phyloP scores from a whole-genome alignment of 2,888 invertebrate genomes.

The Muschampia plurimacula region DNA sequence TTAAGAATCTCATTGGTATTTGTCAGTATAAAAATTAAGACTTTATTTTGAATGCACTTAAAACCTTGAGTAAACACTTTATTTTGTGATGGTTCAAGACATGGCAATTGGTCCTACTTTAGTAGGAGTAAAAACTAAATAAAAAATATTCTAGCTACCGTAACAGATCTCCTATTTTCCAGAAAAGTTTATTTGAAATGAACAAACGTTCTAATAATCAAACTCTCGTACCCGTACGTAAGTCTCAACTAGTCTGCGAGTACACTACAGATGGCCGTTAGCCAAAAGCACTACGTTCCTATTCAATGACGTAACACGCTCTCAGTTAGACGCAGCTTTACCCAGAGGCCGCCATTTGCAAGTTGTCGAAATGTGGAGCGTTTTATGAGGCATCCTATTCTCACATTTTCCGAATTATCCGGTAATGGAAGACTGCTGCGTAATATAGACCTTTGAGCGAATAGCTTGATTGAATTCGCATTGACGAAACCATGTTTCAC shows the following conservation, averaged over 20 bases:
- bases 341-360: constrained; percentile 48
- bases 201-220: neutral
- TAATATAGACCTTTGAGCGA: constrained; percentile 18
- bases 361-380: constrained; percentile 49
- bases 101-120: neutral
- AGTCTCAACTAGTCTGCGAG: constrained; percentile 7
- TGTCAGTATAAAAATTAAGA: neutral
- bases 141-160: neutral
- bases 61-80: neutral
- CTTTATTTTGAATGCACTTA: neutral
- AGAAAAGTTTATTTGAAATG: neutral
- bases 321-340: constrained; percentile 17
- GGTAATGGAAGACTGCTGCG: constrained; percentile 38
- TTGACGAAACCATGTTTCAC: constrained; percentile 17
- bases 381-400: constrained; percentile 44
- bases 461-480: constrained; percentile 27
- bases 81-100: neutral
- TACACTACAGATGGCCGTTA: neutral
- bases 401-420: constrained; percentile 45
- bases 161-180: neutral
- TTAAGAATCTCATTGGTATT: too few relatives aligned
- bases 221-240: neutral
- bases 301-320: constrained; percentile 12
- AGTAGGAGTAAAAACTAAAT: neutral
- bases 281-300: constrained; percentile 6